Evolutionary conservation across 2,113 vertebrate genomes (phyloP).

Genomic region (Hyla sarda): DNA sequence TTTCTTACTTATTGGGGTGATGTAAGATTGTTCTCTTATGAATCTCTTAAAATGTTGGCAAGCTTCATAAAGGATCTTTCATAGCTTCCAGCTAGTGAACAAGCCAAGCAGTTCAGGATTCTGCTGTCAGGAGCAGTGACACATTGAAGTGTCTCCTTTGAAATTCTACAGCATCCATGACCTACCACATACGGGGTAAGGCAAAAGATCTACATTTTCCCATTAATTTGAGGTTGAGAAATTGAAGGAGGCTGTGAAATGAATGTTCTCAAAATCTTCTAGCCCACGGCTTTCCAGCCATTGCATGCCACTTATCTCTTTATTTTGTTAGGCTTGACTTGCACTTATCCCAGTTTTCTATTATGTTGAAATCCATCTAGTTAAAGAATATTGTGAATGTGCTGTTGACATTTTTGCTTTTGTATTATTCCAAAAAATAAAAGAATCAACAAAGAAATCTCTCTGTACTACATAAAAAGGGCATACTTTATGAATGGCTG

Average conservation of each 20-base stretch:
- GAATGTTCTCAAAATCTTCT: slow-evolving; percentile 43
- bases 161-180: slow-evolving; percentile 63
- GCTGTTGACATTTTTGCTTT: slow-evolving; percentile 48
- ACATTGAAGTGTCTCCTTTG: slow-evolving; percentile 67
- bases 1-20: slow-evolving; percentile 58
- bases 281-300: slow-evolving; percentile 47
- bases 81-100: slow-evolving; percentile 64
- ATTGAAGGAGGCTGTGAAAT: slow-evolving; percentile 45
- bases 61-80: slow-evolving; percentile 63
- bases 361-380: slow-evolving; percentile 34
- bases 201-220: slow-evolving; percentile 69
- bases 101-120: slow-evolving; percentile 65
- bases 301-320: slow-evolving; percentile 41
- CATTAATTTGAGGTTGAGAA: slow-evolving; percentile 68
- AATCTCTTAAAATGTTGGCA: slow-evolving; percentile 64
- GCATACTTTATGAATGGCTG: slow-evolving; percentile 49
- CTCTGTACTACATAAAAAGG: slow-evolving; percentile 35
- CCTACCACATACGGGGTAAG: slow-evolving; percentile 66
- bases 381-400: slow-evolving; percentile 47
- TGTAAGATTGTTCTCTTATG: slow-evolving; percentile 54
- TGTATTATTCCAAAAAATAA: slow-evolving; percentile 38
- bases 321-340: slow-evolving; percentile 47
- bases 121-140: slow-evolving; percentile 65
- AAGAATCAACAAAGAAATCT: slow-evolving; percentile 39
- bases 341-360: slow-evolving; percentile 42